phyloP scores from a whole-genome alignment of 2,797 vertebrate genomes.

The Micromesistius poutassou region DNA sequence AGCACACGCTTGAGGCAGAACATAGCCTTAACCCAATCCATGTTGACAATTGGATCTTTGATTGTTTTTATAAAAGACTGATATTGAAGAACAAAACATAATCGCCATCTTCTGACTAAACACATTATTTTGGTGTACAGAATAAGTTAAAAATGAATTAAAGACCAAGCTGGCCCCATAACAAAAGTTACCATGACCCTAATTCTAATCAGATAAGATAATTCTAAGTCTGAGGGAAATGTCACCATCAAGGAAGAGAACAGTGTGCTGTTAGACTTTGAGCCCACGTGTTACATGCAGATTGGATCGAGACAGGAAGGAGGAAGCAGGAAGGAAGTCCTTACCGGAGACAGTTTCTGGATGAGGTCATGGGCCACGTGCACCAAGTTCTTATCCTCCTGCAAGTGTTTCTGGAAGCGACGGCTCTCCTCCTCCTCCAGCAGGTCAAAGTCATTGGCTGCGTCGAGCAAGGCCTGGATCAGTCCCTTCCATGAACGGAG shows the following conservation, averaged over 20 bases:
- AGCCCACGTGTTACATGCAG: neutral
- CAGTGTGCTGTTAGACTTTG: neutral
- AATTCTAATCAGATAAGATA: neutral
- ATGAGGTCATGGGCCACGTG: conserved; percentile 96
- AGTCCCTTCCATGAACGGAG: conserved; percentile 95
- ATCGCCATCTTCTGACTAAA: neutral
- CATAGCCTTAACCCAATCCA: neutral
- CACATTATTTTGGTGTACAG: neutral
- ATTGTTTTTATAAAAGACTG: neutral
- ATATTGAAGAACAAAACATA: neutral
- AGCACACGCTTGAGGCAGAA: neutral
- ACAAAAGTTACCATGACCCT: neutral
- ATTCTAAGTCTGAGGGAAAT: neutral
- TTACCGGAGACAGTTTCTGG: conserved; percentile 96
- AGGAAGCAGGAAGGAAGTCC: conserved; percentile 35
- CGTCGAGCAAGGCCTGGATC: conserved; percentile 91
- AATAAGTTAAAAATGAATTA: too few relatives aligned
- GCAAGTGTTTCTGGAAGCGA: conserved; percentile 91
- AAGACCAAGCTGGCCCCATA: neutral
- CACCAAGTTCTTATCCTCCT: conserved; percentile 93
- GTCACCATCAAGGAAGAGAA: neutral
- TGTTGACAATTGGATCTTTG: neutral
- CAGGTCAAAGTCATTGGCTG: conserved; percentile 93
- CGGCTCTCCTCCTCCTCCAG: conserved; percentile 92
- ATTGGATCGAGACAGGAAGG: neutral